Evolutionary conservation across 1,140 invertebrate species (phyloP), one percentile per base, ranked within the genome.

Genomic region (Venustaconcha ellipsiformis): DNA sequence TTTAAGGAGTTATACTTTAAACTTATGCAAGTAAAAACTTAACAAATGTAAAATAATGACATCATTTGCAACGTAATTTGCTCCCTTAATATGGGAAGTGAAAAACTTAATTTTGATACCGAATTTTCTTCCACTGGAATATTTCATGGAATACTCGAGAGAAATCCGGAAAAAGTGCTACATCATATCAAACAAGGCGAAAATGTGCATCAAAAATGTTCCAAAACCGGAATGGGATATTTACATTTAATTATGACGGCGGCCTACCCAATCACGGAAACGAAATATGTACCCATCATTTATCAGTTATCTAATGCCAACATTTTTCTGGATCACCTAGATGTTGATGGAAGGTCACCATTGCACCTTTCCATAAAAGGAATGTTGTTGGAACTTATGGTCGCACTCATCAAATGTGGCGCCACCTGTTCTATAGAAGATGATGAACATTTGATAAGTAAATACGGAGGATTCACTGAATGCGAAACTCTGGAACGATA

Each of bases 221-320:
- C 55, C 14, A 74, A 78, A 30, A 83, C 82, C 11, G 82, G 84
- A 8, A 78, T 76, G 62, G 80, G 82, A 3, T 84, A 83, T 66
- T 58, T 87, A 11, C 87, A 88, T 67, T 56, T 87, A 18, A 68
- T 87, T 48, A 73, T 82, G n/a, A 75, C 30, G 1, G 75, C 70
- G 59, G 84, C 83, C 6, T 64, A 59, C 14, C 75, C 79, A 57
- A 80, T 81, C 18, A 76, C 74, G 0, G 83, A 87, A 72, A 64
- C 69, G 5, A 76, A 81, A 72, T 84, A 68, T 74, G 83, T 87
- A 20, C 87, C 87, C n/a, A 82, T 88, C 74, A 78, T 88, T 6
- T 88, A 88, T 76, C 78, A 83, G 30, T 72, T 89, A 14, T 88
- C 86, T 18, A 88, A 88, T 73, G 83, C 85, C n/a, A 83, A 84